Evolutionary conservation across 2,888 invertebrate genomes (phyloP), one percentile per base, ranked within the genome.

Genomic region (Eupithecia dodoneata): DNA sequence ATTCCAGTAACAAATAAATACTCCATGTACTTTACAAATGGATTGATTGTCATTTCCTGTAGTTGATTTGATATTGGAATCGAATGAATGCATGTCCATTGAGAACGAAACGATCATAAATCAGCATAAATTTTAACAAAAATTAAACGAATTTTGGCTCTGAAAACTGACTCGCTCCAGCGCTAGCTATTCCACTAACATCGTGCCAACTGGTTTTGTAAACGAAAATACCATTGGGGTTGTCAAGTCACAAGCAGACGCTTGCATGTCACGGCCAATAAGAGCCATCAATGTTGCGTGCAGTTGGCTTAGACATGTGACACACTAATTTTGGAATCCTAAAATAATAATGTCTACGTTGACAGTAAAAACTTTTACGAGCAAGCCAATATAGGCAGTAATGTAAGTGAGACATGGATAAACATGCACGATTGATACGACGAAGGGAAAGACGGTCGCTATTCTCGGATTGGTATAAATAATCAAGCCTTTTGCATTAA

Each of bases 251-350:
- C 81, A 82, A 82, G 82, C 82, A 87, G 86, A 85, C 85, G 84
- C 83, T 87, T 84, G 88, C 86, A 88, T 92, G 94, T 93, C 93
- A 93, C 90, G 92, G 91, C 89, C 93, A 93, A 94, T 94, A 93
- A 91, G 91, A 87, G 85, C 87, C 87, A 89, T 93, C 93, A 93
- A 93, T 92, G 94, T 92, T 87, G 91, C 94, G 90, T 93, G 90
- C 92, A 91, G 92, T 92, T 93, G 91, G 91, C 92, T 88, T 88
- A 89, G 91, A 89, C 91, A 90, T 90, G 87, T 87, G 87, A 89
- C 86, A 87, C 85, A 89, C 90, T 93, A 91, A 91, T 92, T 92
- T 91, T 90, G 90, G 91, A 92, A 87, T 87, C 84, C 85, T 87
- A 86, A 87, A 88, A 88, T 86, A 89, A 88, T 87, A 88, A 72